Evolutionary conservation across 2,888 invertebrate genomes (phyloP).

Genomic region (Stramonita haemastoma): DNA sequence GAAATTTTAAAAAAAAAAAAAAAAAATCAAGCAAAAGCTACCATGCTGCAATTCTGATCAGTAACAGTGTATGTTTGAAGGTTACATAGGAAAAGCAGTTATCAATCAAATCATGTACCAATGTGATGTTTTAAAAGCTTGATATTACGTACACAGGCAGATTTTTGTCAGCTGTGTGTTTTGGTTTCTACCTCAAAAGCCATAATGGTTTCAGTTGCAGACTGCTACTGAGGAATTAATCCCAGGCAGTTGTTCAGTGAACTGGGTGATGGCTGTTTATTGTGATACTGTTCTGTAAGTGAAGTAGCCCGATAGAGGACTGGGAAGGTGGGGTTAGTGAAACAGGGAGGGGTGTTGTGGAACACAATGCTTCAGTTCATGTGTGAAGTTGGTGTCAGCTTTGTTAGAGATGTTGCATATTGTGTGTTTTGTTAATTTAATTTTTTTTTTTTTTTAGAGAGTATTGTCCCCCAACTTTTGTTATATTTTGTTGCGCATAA

Average conservation of each 20-base stretch:
- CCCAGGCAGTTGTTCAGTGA: background rate
- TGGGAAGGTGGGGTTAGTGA: background rate
- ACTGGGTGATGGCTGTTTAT: constrained; percentile 12
- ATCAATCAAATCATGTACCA: no score
- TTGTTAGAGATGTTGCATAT: no score
- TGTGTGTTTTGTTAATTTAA: no score
- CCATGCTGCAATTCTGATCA: no score
- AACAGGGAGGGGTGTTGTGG: background rate
- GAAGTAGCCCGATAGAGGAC: background rate
- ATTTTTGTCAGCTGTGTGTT: background rate
- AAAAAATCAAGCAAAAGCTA: no score
- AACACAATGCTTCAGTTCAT: background rate
- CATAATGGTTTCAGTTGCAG: constrained; percentile 9
- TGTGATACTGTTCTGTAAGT: background rate
- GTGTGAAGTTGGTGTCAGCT: no score
- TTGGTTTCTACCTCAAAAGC: constrained; percentile 22
- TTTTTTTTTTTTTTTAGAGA: no score
- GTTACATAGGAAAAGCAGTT: no score
- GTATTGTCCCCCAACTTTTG: no score
- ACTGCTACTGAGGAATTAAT: background rate
- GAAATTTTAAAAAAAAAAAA: no score
- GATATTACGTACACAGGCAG: background rate
- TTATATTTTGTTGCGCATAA: no score
- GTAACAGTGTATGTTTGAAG: no score
- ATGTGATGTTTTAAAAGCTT: background rate